These are phyloP conservation scores for Dicerorhinus sumatrensis DNA, from an alignment of 2,113 vertebrate species.

Conservation along the genomic window DNA sequence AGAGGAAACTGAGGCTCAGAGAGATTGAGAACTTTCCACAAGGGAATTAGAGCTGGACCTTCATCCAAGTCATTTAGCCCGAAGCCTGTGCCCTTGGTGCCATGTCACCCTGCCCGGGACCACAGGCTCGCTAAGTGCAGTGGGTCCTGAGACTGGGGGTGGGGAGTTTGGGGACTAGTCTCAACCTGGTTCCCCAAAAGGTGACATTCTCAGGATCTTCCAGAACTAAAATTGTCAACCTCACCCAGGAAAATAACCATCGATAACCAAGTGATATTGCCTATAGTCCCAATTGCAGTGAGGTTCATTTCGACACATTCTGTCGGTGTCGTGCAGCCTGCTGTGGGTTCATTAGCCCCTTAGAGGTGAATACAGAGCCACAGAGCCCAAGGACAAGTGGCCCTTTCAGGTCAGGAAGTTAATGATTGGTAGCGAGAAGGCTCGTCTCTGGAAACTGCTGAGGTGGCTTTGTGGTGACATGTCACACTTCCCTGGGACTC, in stretches of 20 bases:
- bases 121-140: background rate
- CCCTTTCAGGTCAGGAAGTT: no score
- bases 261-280: background rate
- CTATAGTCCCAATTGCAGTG: accelerated
- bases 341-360: accelerated
- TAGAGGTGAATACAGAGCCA: accelerated
- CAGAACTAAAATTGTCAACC: background rate
- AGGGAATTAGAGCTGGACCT: background rate
- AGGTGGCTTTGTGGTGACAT: background rate
- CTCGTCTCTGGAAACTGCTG: background rate
- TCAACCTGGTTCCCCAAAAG: background rate
- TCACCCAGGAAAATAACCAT: background rate
- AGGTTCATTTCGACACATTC: background rate
- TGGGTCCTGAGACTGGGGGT: background rate
- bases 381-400: background rate
- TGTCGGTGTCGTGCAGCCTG: accelerated
- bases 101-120: no score
- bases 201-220: background rate
- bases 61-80: background rate
- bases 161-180: background rate
- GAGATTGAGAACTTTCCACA: background rate
- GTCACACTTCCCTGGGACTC: background rate
- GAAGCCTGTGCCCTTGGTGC: background rate
- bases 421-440: background rate
- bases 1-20: background rate